A percentile compares a stretch with the other conserved stretches of the same genome.
phyloP scores from a whole-genome alignment of 37 sponge, comb jelly and placozoan genomes.

The Ephydatia muelleri region DNA sequence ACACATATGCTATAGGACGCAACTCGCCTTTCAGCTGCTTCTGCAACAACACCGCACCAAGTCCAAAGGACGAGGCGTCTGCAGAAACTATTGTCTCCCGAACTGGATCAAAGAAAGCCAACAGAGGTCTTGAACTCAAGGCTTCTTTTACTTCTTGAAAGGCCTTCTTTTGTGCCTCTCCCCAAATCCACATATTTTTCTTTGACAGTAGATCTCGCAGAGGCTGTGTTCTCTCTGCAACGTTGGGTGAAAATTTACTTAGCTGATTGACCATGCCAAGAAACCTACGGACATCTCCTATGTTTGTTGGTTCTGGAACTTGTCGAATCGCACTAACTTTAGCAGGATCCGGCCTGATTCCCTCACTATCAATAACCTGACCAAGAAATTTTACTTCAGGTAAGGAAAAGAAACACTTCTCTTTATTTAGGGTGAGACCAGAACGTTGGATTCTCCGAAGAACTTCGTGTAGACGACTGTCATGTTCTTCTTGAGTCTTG shows the following conservation, averaged over 20 bases:
- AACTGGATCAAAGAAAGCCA: conserved; percentile 36
- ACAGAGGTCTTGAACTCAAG: conserved; percentile 11
- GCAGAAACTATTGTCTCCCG: conserved; percentile 28
- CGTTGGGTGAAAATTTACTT: conserved; percentile 30
- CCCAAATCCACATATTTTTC: conserved; percentile 44
- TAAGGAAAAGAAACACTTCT: conserved; percentile 31
- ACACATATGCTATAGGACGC: conserved; percentile 49
- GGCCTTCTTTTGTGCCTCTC: conserved; percentile 26
- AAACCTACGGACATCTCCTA: conserved; percentile 30
- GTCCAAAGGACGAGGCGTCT: conserved; percentile 33
- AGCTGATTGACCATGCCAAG: conserved; percentile 49
- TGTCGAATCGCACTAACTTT: conserved; percentile 15
- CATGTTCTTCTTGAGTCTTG: conserved; percentile 42
- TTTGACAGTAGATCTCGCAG: conserved; percentile 30
- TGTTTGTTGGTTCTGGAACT: conserved; percentile 30
- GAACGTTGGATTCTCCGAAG: conserved; percentile 9
- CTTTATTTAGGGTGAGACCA: conserved; percentile 36
- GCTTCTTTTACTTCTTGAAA: conserved; percentile 33
- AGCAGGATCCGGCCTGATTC: conserved; percentile 57
- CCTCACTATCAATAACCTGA: conserved; percentile 15
- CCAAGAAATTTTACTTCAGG: conserved; percentile 23
- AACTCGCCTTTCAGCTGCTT: conserved; percentile 22
- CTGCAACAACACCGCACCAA: conserved; percentile 51
- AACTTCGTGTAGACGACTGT: conserved; percentile 36
- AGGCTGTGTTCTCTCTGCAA: conserved; percentile 25